Evolutionary conservation across 2,113 vertebrate genomes (phyloP), one percentile per base, ranked within the genome.

Genomic region (Oenanthe melanoleuca): DNA sequence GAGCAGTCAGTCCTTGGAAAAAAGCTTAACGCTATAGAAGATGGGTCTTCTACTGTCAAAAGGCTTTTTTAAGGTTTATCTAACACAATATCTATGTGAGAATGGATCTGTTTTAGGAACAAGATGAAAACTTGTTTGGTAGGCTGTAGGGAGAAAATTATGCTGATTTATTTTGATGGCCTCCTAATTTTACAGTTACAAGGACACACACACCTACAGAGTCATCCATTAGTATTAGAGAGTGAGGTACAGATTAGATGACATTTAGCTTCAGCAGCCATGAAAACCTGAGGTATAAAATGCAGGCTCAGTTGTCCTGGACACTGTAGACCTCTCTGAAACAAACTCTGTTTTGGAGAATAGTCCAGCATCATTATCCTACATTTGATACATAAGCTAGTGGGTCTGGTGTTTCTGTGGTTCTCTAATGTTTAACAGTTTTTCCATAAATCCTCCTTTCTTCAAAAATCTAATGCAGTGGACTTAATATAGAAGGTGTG

Each of bases 381-480:
- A 29, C 29, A 5, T 80, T 86, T 1, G 0, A 0, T 29, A 38
- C 6, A 26, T 50, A 14, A 25, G 2, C 59, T 47, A 26, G 13
- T 6, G 9, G 12, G 19, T 80, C 63, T 78, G 12, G 17, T 45
- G 31, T 65, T 92, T 40, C 49, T 85, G 29, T 49, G 47, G 31
- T 71, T 93, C 47, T 85, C 49, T 80, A 55, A 22, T 14, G 7
- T 50, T 85, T 29, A 52, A 73, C 29, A 91, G 5, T 26, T 78
- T 67, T 88, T 86, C 16, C n/a, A 29, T 26, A 72, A 50, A n/a
- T 75, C 31, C 40, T 75, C 25, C 64, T 47, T 78, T 89, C 33
- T 80, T 92, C 7, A 40, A 47, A 84, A 79, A 28, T 57, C 28
- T 23, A 38, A 44, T 72, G 72, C 14, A 11, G 9, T 86, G 37